phyloP scores from a whole-genome alignment of 2,113 vertebrate genomes.

The Grallaria varia region DNA sequence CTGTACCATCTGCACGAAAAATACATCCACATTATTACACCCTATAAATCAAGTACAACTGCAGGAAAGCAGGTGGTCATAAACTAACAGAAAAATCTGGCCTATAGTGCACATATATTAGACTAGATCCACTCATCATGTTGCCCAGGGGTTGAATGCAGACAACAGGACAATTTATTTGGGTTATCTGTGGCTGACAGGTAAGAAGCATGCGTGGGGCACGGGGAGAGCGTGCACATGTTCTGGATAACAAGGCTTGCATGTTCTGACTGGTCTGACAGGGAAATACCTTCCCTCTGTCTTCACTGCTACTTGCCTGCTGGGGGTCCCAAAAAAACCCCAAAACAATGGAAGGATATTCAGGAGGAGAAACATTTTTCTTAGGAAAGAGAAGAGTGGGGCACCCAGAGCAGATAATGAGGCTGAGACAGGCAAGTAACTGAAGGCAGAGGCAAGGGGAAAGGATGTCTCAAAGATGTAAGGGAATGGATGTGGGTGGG shows the following conservation, averaged over 20 bases:
- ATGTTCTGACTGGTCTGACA: neutral
- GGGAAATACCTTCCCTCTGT: neutral
- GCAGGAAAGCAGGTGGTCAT: neutral
- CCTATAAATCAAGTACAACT: conserved; percentile 29
- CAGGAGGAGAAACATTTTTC: neutral
- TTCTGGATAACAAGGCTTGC: neutral
- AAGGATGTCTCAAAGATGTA: neutral
- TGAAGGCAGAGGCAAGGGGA: neutral
- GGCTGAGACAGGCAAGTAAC: neutral
- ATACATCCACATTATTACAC: neutral
- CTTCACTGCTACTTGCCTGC: neutral
- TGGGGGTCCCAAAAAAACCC: neutral
- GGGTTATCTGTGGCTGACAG: neutral
- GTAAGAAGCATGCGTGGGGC: neutral
- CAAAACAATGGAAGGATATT: neutral
- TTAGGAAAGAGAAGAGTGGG: neutral
- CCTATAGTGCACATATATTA: neutral
- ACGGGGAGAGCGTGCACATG: rapidly evolving
- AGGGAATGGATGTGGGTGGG: neutral
- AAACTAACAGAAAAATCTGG: conserved; percentile 38
- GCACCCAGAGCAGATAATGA: rapidly evolving
- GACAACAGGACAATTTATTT: conserved; percentile 9
- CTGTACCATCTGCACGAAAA: neutral
- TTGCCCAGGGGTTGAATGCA: neutral
- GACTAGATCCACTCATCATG: neutral